Percentiles rank a stretch among this genome's conserved stretches.
phyloP scores from a whole-genome alignment of 2,797 vertebrate genomes.

The Brotogeris chrysoptera region DNA sequence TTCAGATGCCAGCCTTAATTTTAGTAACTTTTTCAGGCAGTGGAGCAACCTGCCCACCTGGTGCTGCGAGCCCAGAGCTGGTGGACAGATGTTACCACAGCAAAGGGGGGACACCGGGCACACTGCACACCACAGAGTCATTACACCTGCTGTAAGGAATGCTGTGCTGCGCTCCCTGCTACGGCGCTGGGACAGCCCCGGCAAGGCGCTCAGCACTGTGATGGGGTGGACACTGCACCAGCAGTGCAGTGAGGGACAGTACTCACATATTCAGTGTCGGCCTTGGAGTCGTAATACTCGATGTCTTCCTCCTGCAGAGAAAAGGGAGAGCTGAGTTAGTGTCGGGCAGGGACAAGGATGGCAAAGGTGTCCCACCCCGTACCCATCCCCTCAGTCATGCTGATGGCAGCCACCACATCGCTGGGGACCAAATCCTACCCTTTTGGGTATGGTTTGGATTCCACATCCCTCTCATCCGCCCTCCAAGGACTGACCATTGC shows the following conservation, averaged over 20 bases:
- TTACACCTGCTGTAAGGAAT: fast-evolving
- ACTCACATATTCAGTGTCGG: slow-evolving; percentile 94
- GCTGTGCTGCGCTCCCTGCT: not conserved
- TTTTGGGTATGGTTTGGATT: fast-evolving
- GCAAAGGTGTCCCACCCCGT: not conserved
- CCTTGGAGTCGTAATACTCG: slow-evolving; percentile 96
- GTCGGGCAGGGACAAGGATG: fast-evolving
- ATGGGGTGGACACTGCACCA: fast-evolving
- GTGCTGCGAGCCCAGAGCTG: not conserved
- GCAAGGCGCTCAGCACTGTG: fast-evolving
- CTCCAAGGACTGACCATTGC: not conserved
- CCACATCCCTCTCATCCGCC: not conserved
- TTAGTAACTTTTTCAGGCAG: slow-evolving; percentile 75
- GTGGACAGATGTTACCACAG: not conserved
- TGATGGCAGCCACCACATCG: not conserved
- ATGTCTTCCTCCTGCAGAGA: slow-evolving; percentile 91
- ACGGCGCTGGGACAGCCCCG: fast-evolving
- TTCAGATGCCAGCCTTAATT: slow-evolving; percentile 81
- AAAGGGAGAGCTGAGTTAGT: slow-evolving; percentile 67
- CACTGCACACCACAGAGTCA: not conserved
- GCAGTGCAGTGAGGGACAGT: not conserved
- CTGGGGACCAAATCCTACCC: not conserved
- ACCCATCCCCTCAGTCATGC: fast-evolving
- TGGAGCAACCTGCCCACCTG: slow-evolving; percentile 56
- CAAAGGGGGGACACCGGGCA: not conserved